Evolutionary conservation across 2,888 invertebrate genomes (phyloP).

Genomic region (Empis stercorea): DNA sequence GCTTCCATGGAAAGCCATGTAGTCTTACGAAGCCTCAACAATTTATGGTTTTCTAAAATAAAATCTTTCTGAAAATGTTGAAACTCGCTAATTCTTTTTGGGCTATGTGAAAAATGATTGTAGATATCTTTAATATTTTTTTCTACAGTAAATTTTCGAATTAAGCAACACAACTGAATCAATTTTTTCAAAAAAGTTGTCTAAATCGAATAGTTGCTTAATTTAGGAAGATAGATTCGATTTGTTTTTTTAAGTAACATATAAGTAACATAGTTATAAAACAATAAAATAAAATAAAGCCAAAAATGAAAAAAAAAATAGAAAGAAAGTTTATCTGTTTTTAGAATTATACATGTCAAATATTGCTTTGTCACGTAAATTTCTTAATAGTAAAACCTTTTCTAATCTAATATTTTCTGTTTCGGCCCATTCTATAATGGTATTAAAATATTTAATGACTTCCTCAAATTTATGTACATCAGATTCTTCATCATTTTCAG

Average conservation of each 20-base stretch:
- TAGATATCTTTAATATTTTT: conserved; percentile 5
- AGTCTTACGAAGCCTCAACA: background rate
- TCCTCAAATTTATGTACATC: too few relatives aligned
- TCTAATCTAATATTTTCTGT: too few relatives aligned
- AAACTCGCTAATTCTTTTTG: background rate
- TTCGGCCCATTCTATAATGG: too few relatives aligned
- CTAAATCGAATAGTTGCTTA: background rate
- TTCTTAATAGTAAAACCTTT: too few relatives aligned
- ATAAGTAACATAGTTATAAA: background rate
- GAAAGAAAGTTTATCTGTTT: too few relatives aligned
- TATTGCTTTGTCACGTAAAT: too few relatives aligned
- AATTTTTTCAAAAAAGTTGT: background rate
- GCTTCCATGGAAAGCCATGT: conserved; percentile 4
- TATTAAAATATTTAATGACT: too few relatives aligned
- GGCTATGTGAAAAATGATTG: conserved; percentile 6
- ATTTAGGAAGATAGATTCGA: background rate
- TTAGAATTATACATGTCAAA: too few relatives aligned
- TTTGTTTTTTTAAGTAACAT: background rate
- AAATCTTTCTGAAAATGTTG: conserved; percentile 6
- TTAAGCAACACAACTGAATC: background rate
- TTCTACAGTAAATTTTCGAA: background rate
- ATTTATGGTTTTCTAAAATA: background rate
- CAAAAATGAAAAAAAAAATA: too few relatives aligned
- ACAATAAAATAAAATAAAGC: background rate
- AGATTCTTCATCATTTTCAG: too few relatives aligned